Percentiles rank a stretch among this genome's conserved stretches.
phyloP scores from a whole-genome alignment of 2,113 vertebrate species.

The Aldabrachelys gigantea region DNA sequence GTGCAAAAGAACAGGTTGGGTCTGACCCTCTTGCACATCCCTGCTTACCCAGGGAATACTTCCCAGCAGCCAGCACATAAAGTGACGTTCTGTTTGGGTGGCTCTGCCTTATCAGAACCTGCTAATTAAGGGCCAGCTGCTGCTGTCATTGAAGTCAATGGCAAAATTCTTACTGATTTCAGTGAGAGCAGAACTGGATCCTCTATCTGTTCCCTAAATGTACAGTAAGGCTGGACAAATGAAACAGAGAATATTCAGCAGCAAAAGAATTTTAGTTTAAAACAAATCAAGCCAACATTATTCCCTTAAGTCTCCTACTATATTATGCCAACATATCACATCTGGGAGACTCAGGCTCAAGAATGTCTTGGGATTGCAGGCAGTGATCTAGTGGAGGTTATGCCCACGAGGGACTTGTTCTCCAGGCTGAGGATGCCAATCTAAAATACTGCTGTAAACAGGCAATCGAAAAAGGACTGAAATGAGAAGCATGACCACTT shows the following conservation, averaged over 20 bases:
- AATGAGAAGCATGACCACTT: neutral
- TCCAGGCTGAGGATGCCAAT: neutral
- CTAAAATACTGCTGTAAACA: slow-evolving; percentile 19
- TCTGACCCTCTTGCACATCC: neutral
- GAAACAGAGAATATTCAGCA: slow-evolving; percentile 26
- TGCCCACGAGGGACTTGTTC: neutral
- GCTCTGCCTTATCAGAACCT: neutral
- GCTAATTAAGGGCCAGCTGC: rapidly evolving
- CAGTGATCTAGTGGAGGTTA: neutral
- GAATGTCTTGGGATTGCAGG: neutral
- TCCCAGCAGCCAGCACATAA: rapidly evolving
- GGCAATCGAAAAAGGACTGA: neutral
- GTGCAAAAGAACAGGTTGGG: rapidly evolving
- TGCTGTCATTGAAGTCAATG: neutral
- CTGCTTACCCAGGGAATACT: neutral
- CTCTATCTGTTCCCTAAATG: neutral
- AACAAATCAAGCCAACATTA: neutral
- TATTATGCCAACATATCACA: neutral
- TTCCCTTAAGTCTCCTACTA: rapidly evolving
- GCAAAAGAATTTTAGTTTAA: slow-evolving; percentile 23
- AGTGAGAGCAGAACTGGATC: neutral
- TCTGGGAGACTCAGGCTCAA: neutral
- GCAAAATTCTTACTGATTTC: neutral
- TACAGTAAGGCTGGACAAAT: slow-evolving; percentile 30
- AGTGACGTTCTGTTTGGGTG: rapidly evolving